Conservation (phyloP, 2,113 vertebrate genomes). For the Dipodomys ordii region DNA sequence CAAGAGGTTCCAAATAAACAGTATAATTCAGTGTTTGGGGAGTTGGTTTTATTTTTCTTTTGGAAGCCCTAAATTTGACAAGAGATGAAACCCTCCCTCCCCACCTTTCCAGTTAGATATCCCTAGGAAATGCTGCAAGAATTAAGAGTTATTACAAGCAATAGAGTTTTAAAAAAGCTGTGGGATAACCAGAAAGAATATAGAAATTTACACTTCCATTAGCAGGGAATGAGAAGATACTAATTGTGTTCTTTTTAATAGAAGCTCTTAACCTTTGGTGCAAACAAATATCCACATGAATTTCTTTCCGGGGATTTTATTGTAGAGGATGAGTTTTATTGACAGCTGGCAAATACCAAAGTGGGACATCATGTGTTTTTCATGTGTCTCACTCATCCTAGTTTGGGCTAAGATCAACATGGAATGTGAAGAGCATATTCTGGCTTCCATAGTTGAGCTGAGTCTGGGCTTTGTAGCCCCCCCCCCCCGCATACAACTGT, state of each 20-base stretch:
- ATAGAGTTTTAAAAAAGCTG: background rate
- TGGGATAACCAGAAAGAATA: background rate
- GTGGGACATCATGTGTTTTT: slow-evolving; percentile 40
- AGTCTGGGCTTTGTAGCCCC: background rate
- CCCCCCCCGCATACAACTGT: background rate
- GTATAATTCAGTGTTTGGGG: background rate
- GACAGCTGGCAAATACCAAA: slow-evolving; percentile 59
- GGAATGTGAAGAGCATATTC: background rate
- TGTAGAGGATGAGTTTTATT: slow-evolving; percentile 13
- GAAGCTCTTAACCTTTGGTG: background rate
- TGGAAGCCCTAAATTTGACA: slow-evolving; percentile 39
- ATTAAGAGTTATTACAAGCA: background rate
- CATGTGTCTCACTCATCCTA: slow-evolving; percentile 26
- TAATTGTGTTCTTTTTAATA: slow-evolving; percentile 2
- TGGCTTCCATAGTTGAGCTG: slow-evolving; percentile 3
- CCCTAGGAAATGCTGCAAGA: background rate
- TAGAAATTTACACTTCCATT: background rate
- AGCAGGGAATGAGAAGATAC: background rate
- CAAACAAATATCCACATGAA: slow-evolving; percentile 30
- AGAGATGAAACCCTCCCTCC: background rate
- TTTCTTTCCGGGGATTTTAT: slow-evolving; percentile 46
- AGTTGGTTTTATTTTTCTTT: slow-evolving; percentile 40
- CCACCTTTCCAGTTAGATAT: background rate
- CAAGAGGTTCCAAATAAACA: background rate
- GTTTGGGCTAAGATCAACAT: slow-evolving; percentile 52